Conservation (phyloP, 2,797 vertebrate species). For the Enteromius anoplus region DNA sequence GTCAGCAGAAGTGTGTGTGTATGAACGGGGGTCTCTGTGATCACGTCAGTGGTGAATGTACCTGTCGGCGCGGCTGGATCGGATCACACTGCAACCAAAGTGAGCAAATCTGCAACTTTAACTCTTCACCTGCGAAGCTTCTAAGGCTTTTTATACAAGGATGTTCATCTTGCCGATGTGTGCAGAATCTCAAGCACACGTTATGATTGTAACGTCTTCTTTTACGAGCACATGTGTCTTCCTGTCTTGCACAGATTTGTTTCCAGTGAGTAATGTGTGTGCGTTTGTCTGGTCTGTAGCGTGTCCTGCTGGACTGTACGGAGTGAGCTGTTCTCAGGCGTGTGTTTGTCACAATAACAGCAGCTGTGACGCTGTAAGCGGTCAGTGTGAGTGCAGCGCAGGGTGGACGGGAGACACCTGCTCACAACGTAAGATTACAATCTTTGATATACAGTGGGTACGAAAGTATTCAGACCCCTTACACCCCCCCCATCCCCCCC, state of each 20-base stretch:
- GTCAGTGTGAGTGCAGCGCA: slow-evolving; percentile 81
- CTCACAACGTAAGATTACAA: slow-evolving; percentile 77
- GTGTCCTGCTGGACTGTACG: slow-evolving; percentile 81
- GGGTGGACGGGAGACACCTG: slow-evolving; percentile 90
- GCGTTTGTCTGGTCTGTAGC: slow-evolving; percentile 69
- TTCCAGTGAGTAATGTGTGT: slow-evolving; percentile 51
- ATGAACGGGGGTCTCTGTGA: slow-evolving; percentile 82
- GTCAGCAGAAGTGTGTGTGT: slow-evolving; percentile 82
- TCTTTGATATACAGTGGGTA: not conserved
- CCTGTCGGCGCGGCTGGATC: slow-evolving; percentile 82
- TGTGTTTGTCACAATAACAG: slow-evolving; percentile 85
- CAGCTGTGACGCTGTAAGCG: slow-evolving; percentile 81
- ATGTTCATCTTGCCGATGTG: not conserved
- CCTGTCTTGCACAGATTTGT: not conserved
- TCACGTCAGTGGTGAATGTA: slow-evolving; percentile 77
- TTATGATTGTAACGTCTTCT: not conserved
- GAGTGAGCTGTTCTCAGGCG: slow-evolving; percentile 84
- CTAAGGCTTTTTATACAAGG: slow-evolving; percentile 46
- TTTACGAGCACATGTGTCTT: not conserved
- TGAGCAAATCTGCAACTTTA: slow-evolving; percentile 63
- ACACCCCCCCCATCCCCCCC: too few relatives aligned
- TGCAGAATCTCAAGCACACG: not conserved
- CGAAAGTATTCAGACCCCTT: too few relatives aligned
- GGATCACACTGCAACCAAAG: slow-evolving; percentile 82
- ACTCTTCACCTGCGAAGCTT: not conserved